phyloP scores from a whole-genome alignment of 1,140 invertebrate species.

The Solenopsis invicta region DNA sequence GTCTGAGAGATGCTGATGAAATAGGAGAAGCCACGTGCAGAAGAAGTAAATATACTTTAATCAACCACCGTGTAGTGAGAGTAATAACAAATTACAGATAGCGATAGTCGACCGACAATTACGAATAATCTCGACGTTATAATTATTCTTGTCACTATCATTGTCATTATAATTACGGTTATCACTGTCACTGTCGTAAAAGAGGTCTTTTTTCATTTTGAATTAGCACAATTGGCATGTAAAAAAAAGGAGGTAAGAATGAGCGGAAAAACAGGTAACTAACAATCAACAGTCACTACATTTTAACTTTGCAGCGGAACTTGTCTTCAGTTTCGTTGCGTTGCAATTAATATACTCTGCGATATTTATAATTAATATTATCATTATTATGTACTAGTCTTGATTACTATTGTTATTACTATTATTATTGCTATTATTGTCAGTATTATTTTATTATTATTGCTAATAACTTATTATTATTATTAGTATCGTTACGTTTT shows the following conservation, averaged over 20 bases:
- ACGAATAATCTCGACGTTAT: conserved; percentile 81
- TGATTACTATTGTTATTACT: conserved; percentile 48
- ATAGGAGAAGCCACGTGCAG: conserved; percentile 17
- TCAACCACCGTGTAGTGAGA: conserved; percentile 85
- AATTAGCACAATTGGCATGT: conserved; percentile 48
- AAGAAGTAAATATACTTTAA: conserved; percentile 82
- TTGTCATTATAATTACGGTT: conserved; percentile 77
- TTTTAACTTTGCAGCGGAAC: conserved; percentile 33
- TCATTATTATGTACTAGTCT: conserved; percentile 45
- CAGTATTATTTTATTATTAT: conserved; percentile 62
- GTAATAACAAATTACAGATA: conserved; percentile 85
- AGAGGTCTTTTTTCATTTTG: conserved; percentile 54
- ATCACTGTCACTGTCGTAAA: conserved; percentile 68
- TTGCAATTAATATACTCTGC: conserved; percentile 75
- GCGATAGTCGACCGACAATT: conserved; percentile 80
- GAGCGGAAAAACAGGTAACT: not conserved
- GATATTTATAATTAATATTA: conserved; percentile 69
- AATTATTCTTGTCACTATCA: conserved; percentile 79
- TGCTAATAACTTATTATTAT: conserved; percentile 70
- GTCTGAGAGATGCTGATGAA: conserved; percentile 70
- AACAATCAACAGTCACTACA: not conserved
- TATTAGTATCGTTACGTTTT: conserved; percentile 79
- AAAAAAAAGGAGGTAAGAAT: not conserved
- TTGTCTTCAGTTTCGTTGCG: not conserved
- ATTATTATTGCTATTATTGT: conserved; percentile 55